phyloP scores from a whole-genome alignment of 2,797 vertebrate genomes.

The Uromys caudimaculatus region DNA sequence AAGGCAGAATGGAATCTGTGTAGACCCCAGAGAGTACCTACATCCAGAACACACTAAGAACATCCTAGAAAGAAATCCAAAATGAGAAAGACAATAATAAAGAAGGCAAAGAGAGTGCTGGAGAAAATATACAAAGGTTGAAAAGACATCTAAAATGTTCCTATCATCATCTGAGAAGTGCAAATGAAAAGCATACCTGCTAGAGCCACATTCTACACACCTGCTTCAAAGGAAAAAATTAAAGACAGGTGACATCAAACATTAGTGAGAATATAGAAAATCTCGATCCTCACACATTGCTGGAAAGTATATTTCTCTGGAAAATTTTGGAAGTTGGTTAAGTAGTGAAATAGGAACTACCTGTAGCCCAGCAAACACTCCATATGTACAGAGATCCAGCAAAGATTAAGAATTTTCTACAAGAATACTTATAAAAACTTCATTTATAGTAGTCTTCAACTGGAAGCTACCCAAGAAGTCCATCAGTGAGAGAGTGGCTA shows the following conservation, averaged over 20 bases:
- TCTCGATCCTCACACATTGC: not conserved
- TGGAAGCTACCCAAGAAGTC: not conserved
- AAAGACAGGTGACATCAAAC: not conserved
- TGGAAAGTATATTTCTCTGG: not conserved
- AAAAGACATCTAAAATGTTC: not conserved
- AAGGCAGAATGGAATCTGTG: not conserved
- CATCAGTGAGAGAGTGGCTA: conserved; percentile 24
- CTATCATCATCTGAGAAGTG: conserved; percentile 14
- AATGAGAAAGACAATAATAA: not conserved
- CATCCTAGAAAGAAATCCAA: conserved; percentile 28
- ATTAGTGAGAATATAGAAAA: not conserved
- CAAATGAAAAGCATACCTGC: conserved; percentile 40
- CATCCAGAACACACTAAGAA: not conserved
- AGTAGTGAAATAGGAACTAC: not conserved
- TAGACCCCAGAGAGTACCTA: not conserved
- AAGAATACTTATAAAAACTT: not conserved
- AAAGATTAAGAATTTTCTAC: not conserved
- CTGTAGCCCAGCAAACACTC: not conserved
- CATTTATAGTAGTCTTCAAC: not conserved
- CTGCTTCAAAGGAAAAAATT: conserved; percentile 3
- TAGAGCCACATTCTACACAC: conserved; percentile 22
- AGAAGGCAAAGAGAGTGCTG: not conserved
- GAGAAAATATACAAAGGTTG: not conserved
- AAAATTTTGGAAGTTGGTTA: conserved; percentile 12
- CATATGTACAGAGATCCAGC: not conserved